A percentile compares a stretch with the other conserved stretches of the same genome.
Evolutionary conservation across 2,888 invertebrate genomes (phyloP).

Genomic region (Drosophila fulvimacula): DNA sequence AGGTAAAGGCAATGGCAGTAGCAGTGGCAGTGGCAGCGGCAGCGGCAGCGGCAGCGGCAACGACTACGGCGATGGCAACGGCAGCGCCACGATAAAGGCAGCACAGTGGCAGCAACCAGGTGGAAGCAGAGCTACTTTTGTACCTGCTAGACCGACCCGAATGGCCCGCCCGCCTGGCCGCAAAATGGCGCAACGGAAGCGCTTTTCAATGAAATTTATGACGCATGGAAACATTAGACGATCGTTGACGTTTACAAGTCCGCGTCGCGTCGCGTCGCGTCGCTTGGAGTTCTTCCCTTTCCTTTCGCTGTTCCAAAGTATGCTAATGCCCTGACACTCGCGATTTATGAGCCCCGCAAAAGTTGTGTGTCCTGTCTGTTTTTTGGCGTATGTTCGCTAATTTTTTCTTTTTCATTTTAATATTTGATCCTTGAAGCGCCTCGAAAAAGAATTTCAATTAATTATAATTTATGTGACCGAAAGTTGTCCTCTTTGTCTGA

Average conservation of each 20-base stretch:
- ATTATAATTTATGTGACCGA: slow-evolving; percentile 78
- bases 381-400: slow-evolving; percentile 48
- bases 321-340: slow-evolving; percentile 67
- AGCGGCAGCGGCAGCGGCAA: slow-evolving; percentile 11
- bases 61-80: slow-evolving; percentile 8
- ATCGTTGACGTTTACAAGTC: slow-evolving; percentile 81
- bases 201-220: slow-evolving; percentile 83
- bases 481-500: slow-evolving; percentile 30
- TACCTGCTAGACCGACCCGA: slow-evolving; percentile 16
- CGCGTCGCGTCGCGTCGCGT: slow-evolving; percentile 28
- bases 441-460: slow-evolving; percentile 83
- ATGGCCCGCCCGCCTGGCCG: slow-evolving; percentile 23
- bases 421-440: slow-evolving; percentile 7
- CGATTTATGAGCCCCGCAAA: slow-evolving; percentile 66
- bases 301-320: slow-evolving; percentile 29
- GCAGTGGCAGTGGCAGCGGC: slow-evolving; percentile 4
- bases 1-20: slow-evolving; percentile 39
- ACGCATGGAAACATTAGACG: slow-evolving; percentile 83
- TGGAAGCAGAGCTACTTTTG: slow-evolving; percentile 29
- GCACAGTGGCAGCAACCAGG: slow-evolving; percentile 30
- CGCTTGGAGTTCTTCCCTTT: too few species aligned
- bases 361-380: slow-evolving; percentile 68
- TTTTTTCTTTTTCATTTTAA: slow-evolving; percentile 45
- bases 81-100: slow-evolving; percentile 12
- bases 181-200: slow-evolving; percentile 81